Conservation (phyloP, 2,888 invertebrate species). For the Loripinus fragilis region DNA sequence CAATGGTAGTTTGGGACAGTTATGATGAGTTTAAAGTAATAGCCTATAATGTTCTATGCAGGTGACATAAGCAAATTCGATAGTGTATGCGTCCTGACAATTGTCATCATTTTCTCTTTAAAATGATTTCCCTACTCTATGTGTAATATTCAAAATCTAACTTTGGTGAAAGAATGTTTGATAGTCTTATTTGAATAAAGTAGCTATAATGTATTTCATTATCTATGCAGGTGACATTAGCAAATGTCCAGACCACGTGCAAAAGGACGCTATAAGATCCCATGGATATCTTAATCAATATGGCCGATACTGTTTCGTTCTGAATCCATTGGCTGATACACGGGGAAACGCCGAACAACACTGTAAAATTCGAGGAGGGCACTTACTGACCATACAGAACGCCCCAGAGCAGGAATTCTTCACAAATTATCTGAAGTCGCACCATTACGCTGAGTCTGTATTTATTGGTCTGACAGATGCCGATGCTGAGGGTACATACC, state of each 20-base stretch:
- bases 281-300: constrained; percentile 49
- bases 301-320: constrained; percentile 49
- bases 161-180: no score
- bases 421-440: constrained; percentile 25
- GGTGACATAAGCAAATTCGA: constrained; percentile 36
- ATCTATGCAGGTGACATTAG: constrained; percentile 29
- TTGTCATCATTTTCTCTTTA: not conserved
- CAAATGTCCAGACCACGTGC: constrained; percentile 42
- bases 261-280: constrained; percentile 26
- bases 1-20: no score
- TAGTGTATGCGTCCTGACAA: no score
- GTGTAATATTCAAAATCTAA: no score
- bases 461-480: constrained; percentile 51
- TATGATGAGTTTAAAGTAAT: no score
- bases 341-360: constrained; percentile 49
- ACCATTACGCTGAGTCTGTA: constrained; percentile 29
- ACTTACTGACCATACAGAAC: constrained; percentile 37
- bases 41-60: constrained; percentile 2
- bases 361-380: constrained; percentile 31
- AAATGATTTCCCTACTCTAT: no score
- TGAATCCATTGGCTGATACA: constrained; percentile 35
- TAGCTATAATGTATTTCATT: not conserved
- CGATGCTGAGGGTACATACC: constrained; percentile 36
- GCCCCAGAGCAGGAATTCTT: constrained; percentile 45
- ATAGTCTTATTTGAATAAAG: not conserved